Percentiles rank a stretch among this genome's conserved stretches.
Evolutionary conservation across 2,797 vertebrate species (phyloP).

Genomic region (Lithobates sylvaticus): DNA sequence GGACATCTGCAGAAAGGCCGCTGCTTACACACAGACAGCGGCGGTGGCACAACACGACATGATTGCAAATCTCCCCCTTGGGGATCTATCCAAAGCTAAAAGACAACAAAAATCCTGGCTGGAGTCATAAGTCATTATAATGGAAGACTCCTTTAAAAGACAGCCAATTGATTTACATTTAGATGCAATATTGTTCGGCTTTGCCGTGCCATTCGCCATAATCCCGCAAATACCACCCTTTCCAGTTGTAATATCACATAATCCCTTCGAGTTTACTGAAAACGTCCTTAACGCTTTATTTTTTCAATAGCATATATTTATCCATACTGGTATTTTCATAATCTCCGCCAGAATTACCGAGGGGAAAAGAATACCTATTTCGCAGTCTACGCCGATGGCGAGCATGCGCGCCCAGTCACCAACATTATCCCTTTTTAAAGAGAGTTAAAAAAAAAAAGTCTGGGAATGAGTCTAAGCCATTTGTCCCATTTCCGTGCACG

Average conservation of each 20-base stretch:
- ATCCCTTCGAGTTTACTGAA: not conserved
- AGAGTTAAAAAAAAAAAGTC: not conserved
- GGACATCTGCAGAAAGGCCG: too few relatives aligned
- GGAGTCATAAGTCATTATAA: not conserved
- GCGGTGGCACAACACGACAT: too few relatives aligned
- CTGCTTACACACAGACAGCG: too few relatives aligned
- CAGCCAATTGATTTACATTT: not conserved
- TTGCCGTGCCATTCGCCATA: not conserved
- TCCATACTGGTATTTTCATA: slow-evolving; percentile 24
- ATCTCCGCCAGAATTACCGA: slow-evolving; percentile 9
- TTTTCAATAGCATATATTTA: not conserved
- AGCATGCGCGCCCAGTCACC: not conserved
- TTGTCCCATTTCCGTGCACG: not conserved
- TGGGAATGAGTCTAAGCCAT: not conserved
- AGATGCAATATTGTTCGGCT: not conserved
- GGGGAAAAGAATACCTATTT: not conserved
- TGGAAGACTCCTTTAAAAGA: not conserved
- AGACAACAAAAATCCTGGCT: too few relatives aligned
- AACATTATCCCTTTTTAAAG: not conserved
- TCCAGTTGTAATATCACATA: not conserved
- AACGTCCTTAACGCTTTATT: not conserved
- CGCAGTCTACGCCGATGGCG: not conserved
- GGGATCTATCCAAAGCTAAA: too few relatives aligned
- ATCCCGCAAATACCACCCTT: not conserved
- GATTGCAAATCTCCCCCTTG: too few relatives aligned